phyloP scores from a whole-genome alignment of 2,888 invertebrate species.

The Notodonta dromedarius region DNA sequence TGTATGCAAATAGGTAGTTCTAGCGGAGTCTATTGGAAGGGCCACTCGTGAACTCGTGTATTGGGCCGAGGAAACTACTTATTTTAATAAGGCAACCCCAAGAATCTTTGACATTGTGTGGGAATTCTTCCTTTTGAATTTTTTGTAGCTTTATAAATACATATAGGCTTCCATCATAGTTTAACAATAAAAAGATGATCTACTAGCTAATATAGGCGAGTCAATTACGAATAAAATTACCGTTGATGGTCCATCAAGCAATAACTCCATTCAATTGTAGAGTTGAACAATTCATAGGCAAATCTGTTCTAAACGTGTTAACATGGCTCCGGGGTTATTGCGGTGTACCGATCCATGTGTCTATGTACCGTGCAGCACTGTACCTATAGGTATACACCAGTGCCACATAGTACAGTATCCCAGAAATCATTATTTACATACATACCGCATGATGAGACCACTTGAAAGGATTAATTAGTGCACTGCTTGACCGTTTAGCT shows the following conservation, averaged over 20 bases:
- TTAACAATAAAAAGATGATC: neutral
- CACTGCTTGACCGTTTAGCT: conserved; percentile 34
- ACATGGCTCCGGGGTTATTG: conserved; percentile 74
- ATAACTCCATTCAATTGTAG: conserved; percentile 68
- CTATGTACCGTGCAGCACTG: conserved; percentile 37
- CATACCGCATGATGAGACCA: conserved; percentile 41
- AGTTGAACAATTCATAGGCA: conserved; percentile 76
- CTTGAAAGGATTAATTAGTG: conserved; percentile 54
- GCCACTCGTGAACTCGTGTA: conserved; percentile 61
- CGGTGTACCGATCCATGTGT: conserved; percentile 65
- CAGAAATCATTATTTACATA: conserved; percentile 5
- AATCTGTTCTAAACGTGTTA: conserved; percentile 78
- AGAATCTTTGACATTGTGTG: conserved; percentile 52
- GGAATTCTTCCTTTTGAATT: conserved; percentile 28
- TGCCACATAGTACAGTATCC: conserved; percentile 20
- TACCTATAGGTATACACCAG: conserved; percentile 24
- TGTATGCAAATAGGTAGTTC: conserved; percentile 74
- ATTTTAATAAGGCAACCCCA: conserved; percentile 55
- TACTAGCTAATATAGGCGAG: conserved; percentile 35
- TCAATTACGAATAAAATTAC: conserved; percentile 51
- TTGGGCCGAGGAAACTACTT: conserved; percentile 50
- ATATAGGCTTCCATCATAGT: too few relatives aligned
- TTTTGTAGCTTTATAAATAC: too few relatives aligned
- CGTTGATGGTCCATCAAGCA: conserved; percentile 54
- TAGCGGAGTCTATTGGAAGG: conserved; percentile 69